phyloP scores from a whole-genome alignment of 2,888 invertebrate genomes.

The Hemaris fuciformis region DNA sequence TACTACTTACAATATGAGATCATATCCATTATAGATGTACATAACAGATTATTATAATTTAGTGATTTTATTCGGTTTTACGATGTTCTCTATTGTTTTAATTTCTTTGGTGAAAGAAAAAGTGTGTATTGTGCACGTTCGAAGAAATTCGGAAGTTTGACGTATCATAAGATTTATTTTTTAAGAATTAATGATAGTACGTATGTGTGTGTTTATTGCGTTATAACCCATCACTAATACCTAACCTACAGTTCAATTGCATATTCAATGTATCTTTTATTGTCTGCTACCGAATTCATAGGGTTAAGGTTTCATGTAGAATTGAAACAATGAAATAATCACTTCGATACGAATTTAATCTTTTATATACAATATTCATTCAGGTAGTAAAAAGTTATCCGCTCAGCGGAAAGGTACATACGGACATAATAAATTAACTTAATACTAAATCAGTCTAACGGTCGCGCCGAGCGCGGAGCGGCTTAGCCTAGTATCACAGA shows the following conservation, averaged over 20 bases:
- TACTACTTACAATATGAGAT: background rate
- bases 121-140: background rate
- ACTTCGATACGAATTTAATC: constrained; percentile 68
- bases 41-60: background rate
- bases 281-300: background rate
- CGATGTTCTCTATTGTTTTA: background rate
- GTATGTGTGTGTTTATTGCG: background rate
- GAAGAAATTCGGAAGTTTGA: background rate
- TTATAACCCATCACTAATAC: too few species aligned
- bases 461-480: constrained; percentile 75
- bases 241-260: background rate
- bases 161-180: background rate
- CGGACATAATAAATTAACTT: constrained; percentile 78
- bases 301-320: constrained; percentile 30
- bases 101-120: background rate
- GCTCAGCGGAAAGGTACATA: constrained; percentile 79
- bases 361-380: constrained; percentile 56
- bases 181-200: too few species aligned
- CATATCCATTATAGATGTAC: background rate
- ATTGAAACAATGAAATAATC: constrained; percentile 56
- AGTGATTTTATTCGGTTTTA: background rate
- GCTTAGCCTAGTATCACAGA: constrained; percentile 80
- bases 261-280: background rate
- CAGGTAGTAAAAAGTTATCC: constrained; percentile 75
- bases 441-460: constrained; percentile 79